Base-by-base conservation (phyloP, 1,140 invertebrate genomes). In the Zaprionus tsacasi region DNA sequence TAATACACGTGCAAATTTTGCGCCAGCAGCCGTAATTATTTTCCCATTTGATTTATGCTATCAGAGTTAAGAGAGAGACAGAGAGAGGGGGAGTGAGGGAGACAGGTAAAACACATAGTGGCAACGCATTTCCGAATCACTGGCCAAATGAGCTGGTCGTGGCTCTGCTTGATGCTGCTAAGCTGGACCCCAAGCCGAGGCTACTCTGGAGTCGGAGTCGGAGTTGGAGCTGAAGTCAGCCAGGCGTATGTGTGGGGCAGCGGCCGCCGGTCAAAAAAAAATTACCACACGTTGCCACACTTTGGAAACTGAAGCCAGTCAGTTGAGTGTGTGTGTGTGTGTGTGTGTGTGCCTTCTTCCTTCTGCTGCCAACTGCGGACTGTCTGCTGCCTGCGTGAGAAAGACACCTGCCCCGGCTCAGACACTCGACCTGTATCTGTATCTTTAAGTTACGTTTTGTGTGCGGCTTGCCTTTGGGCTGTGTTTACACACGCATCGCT, bases 31-130 rank as follows among this genome's bases (percentile, higher is more conserved):
- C 78, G 81, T 89, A 89, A 89, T 89, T 89, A 89, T 89, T 89
- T 89, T 89, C 64, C 67, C 79, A 73, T 85, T 89, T 89, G 85
- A 89, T 89, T 89, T 89, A 89, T 89, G 85, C 78, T 64, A 81
- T 81, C 81, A 85, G 72, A 70, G 73, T 68, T 30, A 68, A 55
- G 48, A 25, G 13, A 50, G 50, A 65, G 6, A 27, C 4, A 33
- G 17, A 33, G 35, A 17, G 50, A 8, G 12, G 25, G 21, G 2
- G 25, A 25, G 4, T 30, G 6, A 30, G 25, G 17, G 10, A 45
- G 59, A 70, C 38, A 38, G 35, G 36, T 48, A 79, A 61, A 63
- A 66, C 48, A 65, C 36, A 65, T 48, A 30, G 33, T 38, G 35
- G 27, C 54, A 74, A 76, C 68, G 78, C 81, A 83, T 83, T 85